These are phyloP conservation scores for Mythimna ferrago DNA, from an alignment of 2,888 invertebrate genomes.

Conservation along the genomic window DNA sequence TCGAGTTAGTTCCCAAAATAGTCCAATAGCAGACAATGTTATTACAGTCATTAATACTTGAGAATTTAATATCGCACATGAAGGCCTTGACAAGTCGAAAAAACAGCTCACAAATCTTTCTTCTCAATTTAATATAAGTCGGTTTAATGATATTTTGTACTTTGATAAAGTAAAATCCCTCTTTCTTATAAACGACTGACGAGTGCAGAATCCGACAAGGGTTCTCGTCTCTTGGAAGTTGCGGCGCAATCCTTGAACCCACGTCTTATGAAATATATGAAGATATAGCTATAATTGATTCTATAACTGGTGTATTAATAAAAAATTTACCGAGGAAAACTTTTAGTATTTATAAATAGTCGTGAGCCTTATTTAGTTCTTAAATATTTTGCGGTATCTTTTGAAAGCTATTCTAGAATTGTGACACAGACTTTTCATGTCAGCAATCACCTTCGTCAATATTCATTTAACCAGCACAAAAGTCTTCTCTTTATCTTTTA, in stretches of 20 bases:
- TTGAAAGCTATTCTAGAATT: background rate
- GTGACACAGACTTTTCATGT: background rate
- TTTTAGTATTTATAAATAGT: background rate
- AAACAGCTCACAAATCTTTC: background rate
- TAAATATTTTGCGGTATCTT: background rate
- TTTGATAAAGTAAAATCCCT: constrained; percentile 21
- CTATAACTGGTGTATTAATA: constrained; percentile 3
- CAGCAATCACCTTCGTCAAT: background rate
- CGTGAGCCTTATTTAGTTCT: background rate
- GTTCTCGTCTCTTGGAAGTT: constrained; percentile 31
- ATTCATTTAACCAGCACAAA: background rate
- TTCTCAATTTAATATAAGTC: background rate
- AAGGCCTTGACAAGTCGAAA: background rate
- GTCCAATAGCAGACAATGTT: too few species aligned
- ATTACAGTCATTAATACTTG: background rate
- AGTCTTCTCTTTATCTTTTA: background rate
- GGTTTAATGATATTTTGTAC: constrained; percentile 24
- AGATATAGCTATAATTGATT: constrained; percentile 6
- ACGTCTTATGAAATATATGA: constrained; percentile 20
- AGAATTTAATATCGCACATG: background rate
- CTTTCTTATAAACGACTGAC: constrained; percentile 38
- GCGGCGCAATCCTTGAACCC: constrained; percentile 36
- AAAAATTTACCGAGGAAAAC: background rate
- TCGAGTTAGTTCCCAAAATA: too few species aligned
- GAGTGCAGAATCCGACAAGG: constrained; percentile 39